Conservation (phyloP, 1,140 invertebrate genomes). For the Lordiphosa mommai region DNA sequence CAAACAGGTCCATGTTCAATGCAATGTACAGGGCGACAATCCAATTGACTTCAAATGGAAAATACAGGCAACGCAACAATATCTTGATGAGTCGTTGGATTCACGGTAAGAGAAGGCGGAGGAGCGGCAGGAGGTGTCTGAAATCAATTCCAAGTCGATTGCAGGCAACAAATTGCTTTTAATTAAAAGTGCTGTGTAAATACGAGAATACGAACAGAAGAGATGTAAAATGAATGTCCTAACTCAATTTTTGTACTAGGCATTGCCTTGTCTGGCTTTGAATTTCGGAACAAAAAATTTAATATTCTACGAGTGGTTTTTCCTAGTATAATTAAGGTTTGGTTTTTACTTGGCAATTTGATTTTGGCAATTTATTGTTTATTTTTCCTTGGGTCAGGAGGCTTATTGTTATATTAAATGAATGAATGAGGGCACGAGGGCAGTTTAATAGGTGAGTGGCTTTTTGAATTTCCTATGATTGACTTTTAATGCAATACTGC, state of each 20-base stretch:
- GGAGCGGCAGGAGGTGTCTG: background rate
- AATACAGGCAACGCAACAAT: constrained; percentile 82
- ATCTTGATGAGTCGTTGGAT: constrained; percentile 85
- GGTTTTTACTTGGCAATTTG: too few species aligned
- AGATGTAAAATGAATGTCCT: background rate
- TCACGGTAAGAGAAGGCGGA: constrained; percentile 80
- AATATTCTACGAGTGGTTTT: too few species aligned
- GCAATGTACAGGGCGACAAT: constrained; percentile 92
- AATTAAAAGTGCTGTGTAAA: constrained; percentile 65
- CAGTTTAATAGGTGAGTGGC: too few species aligned
- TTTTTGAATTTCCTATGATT: too few species aligned
- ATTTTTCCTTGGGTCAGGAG: too few species aligned
- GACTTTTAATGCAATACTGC: too few species aligned
- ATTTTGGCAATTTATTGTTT: too few species aligned
- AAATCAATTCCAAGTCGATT: constrained; percentile 74
- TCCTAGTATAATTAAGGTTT: too few species aligned
- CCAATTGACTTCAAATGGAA: constrained; percentile 93
- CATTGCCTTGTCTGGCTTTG: constrained; percentile 7
- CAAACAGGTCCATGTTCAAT: constrained; percentile 89
- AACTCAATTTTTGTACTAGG: constrained; percentile 46
- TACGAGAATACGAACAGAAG: background rate
- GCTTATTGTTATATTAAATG: too few species aligned
- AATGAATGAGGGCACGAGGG: too few species aligned
- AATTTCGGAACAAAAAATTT: too few species aligned
- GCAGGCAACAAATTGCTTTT: constrained; percentile 71